These are phyloP conservation scores for Nomada ferruginata DNA, from an alignment of 2,888 invertebrate species.

Conservation along the genomic window DNA sequence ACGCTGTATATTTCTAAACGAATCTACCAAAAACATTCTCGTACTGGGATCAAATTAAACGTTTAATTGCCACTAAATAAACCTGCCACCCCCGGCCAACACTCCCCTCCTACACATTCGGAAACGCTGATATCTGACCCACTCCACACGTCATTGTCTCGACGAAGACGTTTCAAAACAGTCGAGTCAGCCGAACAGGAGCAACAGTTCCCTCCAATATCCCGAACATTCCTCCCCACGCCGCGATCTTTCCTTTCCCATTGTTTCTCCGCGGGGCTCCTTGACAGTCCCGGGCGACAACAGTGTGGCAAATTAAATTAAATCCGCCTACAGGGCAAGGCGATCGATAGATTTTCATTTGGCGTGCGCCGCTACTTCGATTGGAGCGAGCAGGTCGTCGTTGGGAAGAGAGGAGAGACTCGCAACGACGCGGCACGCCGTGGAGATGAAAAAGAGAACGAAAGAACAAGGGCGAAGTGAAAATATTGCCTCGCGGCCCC, in stretches of 20 bases:
- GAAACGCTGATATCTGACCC: constrained; percentile 1
- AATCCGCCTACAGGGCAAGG: constrained; percentile 71
- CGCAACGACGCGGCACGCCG: constrained; percentile 36
- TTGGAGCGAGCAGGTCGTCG: constrained; percentile 40
- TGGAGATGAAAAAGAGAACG: constrained; percentile 61
- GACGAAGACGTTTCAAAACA: constrained; percentile 39
- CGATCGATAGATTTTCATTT: constrained; percentile 77
- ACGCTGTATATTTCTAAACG: no score
- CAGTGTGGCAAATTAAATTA: constrained; percentile 75
- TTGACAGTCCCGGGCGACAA: constrained; percentile 65
- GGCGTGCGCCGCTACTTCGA: constrained; percentile 61
- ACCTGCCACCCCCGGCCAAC: no score
- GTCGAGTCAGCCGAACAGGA: constrained; percentile 50
- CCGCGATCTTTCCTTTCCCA: background rate
- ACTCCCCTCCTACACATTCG: no score
- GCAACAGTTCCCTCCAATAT: constrained; percentile 53
- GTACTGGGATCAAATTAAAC: no score
- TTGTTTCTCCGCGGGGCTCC: constrained; percentile 22
- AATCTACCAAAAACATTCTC: no score
- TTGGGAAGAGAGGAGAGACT: constrained; percentile 19
- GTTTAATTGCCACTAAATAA: no score
- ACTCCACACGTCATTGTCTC: constrained; percentile 21
- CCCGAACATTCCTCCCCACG: background rate
- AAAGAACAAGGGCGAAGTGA: constrained; percentile 68
- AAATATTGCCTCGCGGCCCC: constrained; percentile 71